Evolutionary conservation across 2,888 invertebrate species (phyloP).

Genomic region (Ichneumon xanthorius): DNA sequence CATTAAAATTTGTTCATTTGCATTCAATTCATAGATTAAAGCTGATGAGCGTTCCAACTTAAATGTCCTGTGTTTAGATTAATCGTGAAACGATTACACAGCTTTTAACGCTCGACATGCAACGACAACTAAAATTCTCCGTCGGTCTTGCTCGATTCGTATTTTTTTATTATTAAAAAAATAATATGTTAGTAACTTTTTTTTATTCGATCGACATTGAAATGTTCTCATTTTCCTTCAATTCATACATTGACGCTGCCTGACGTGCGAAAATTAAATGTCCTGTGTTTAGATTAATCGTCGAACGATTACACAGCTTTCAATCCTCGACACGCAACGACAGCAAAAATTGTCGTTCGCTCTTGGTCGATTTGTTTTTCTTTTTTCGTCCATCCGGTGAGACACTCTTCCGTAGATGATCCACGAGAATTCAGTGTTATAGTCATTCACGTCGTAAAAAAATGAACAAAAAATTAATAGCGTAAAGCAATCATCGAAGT

Average conservation of each 20-base stretch:
- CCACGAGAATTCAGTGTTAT: not conserved
- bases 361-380: not conserved
- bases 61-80: not conserved
- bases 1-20: not conserved
- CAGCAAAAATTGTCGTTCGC: not conserved
- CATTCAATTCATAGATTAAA: not conserved
- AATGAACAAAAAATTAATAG: slow-evolving; percentile 2
- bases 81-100: not conserved
- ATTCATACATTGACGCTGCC: not conserved
- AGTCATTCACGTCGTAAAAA: not conserved
- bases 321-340: not conserved
- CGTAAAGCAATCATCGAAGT: slow-evolving; percentile 25
- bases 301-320: slow-evolving; percentile 1
- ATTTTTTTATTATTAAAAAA: not conserved
- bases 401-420: not conserved
- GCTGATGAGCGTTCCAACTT: not conserved
- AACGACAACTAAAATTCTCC: not conserved
- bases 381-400: not conserved
- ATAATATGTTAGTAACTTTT: not conserved
- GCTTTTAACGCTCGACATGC: not conserved
- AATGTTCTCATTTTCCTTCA: not conserved
- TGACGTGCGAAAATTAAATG: not conserved
- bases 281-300: not conserved
- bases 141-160: not conserved
- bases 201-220: not conserved